Percentiles rank a stretch among this genome's conserved stretches.
phyloP scores from a whole-genome alignment of 2,888 invertebrate genomes.

The Drosophila mercatorum region DNA sequence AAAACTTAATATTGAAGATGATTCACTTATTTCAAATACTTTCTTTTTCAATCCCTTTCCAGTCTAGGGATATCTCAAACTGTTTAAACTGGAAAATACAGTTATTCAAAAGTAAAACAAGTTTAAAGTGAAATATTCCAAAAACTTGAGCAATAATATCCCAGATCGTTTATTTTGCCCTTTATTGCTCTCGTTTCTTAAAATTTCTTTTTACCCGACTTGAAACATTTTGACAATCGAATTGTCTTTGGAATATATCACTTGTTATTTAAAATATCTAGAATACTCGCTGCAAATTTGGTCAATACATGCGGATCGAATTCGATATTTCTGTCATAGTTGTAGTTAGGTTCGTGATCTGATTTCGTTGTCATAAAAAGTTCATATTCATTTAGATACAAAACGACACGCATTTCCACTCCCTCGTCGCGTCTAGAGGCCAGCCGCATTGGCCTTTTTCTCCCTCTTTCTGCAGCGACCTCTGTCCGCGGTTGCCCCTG shows the following conservation, averaged over 20 bases:
- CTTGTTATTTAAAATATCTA: not conserved
- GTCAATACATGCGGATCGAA: not conserved
- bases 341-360: not conserved
- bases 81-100: not conserved
- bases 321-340: not conserved
- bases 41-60: not conserved
- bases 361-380: conserved; percentile 6
- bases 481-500: conserved; percentile 14
- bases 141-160: not conserved
- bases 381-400: conserved; percentile 21
- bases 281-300: not conserved
- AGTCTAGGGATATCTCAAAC: not conserved
- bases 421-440: conserved; percentile 29
- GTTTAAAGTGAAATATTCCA: not conserved
- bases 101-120: not conserved
- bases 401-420: conserved; percentile 18
- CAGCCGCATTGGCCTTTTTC: conserved; percentile 28
- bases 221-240: not conserved
- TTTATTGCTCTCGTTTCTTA: not conserved
- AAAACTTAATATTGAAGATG: not conserved
- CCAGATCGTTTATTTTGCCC: not conserved
- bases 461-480: conserved; percentile 4
- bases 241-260: not conserved
- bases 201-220: not conserved
- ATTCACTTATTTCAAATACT: not conserved